phyloP scores from a whole-genome alignment of 2,113 vertebrate genomes.

The Pteropus alecto region DNA sequence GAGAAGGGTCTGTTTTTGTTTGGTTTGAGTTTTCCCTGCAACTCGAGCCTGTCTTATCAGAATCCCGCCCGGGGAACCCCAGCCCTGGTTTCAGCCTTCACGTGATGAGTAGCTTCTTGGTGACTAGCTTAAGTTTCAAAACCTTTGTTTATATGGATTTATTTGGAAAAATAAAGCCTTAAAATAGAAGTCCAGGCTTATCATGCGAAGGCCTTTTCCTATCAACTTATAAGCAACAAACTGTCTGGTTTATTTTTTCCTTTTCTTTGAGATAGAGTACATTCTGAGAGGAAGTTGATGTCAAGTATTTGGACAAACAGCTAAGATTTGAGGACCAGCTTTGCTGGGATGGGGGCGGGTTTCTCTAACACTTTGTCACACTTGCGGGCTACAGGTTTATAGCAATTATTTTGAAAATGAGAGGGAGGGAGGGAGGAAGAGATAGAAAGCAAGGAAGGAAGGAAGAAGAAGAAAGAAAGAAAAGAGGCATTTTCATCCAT shows the following conservation, averaged over 20 bases:
- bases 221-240: conserved; percentile 56
- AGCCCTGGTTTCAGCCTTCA: neutral
- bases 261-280: conserved; percentile 53
- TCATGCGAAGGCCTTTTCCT: conserved; percentile 68
- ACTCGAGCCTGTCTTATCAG: neutral
- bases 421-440: accelerated
- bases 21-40: neutral
- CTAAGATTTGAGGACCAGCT: conserved; percentile 9
- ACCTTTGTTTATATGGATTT: conserved; percentile 66
- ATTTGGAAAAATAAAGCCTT: conserved; percentile 72
- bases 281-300: conserved; percentile 64
- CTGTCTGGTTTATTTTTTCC: conserved; percentile 67
- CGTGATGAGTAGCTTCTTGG: neutral
- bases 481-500: neutral
- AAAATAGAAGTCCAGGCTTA: conserved; percentile 75
- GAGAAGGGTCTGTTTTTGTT: neutral
- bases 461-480: neutral
- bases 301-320: conserved; percentile 58
- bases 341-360: neutral
- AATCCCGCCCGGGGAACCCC: neutral
- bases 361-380: neutral
- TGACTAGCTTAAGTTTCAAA: conserved; percentile 5
- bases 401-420: neutral
- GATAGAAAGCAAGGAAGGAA: too few relatives aligned
- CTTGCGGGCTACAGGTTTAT: neutral